Evolutionary conservation across 2,113 vertebrate genomes (phyloP), one percentile per base, ranked within the genome.

Genomic region (Perca schrenkii): DNA sequence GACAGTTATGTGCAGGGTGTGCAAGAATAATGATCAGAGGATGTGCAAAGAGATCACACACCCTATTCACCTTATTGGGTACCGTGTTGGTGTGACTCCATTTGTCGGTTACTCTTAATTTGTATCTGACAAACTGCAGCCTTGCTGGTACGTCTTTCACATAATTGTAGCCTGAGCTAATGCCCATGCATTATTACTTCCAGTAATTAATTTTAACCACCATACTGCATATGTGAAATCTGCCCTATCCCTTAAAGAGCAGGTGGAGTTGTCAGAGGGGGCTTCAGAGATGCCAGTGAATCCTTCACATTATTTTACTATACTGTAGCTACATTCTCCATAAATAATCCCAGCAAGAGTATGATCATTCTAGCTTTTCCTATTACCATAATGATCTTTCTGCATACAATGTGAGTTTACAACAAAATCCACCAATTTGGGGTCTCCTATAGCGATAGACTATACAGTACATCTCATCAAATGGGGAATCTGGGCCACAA

Each of bases 71-170:
- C 10, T 11, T 22, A 31, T 64, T 57, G n/a, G 21, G 16, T n/a
- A 14, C 6, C 53, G 47, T 34, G 17, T 21, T 66, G 16, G 10
- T 60, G 36, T 25, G n/a, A 58, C 4, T 53, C 12, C 3, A 8
- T 61, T 77, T 62, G 17, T 46, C 0, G 2, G 36, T 16, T 54
- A 43, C 31, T n/a, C 34, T 79, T 49, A 2, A 11, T 63, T 40
- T 31, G 46, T 11, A 54, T 58, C 7, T 8, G n/a, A 79, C 77
- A 54, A 47, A 25, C 28, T 73, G 21, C 47, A n/a, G 47, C 61
- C n/a, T n/a, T 2, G 2, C 21, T 19, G 11, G 3, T 11, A 72
- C 43, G 17, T 65, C 19, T 16, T 56, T 6, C 15, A 67, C 16
- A 8, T 62, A 46, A 22, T 46, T 2, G 0, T 47, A 68, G 56